Conservation (phyloP, 2,797 vertebrate genomes). For the Cryptoprocta ferox region DNA sequence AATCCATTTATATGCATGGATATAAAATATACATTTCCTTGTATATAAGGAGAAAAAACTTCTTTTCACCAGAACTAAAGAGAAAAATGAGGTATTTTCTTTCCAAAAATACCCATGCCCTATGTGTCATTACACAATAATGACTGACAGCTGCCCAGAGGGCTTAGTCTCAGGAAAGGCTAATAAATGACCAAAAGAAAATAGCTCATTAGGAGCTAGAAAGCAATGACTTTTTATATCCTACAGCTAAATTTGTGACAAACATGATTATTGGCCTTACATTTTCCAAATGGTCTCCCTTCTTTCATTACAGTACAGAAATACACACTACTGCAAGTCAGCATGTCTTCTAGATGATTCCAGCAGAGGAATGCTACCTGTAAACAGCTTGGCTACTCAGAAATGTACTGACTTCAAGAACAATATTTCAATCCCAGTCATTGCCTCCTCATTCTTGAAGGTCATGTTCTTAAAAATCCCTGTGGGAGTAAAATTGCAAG, state of each 20-base stretch:
- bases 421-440: background rate
- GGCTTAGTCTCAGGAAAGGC: constrained; percentile 54
- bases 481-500: constrained; percentile 13
- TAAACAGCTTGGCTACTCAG: background rate
- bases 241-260: constrained; percentile 68
- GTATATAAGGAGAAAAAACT: background rate
- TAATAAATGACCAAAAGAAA: constrained; percentile 67
- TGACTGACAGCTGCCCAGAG: constrained; percentile 70
- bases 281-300: constrained; percentile 44
- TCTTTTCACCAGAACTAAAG: constrained; percentile 46
- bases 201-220: constrained; percentile 68
- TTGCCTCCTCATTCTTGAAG: constrained; percentile 30
- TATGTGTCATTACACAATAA: constrained; percentile 25
- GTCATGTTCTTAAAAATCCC: constrained; percentile 41
- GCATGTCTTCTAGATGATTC: background rate
- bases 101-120: constrained; percentile 45
- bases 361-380: background rate
- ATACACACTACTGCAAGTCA: background rate
- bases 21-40: constrained; percentile 65
- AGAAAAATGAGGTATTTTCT: constrained; percentile 64
- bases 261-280: constrained; percentile 56
- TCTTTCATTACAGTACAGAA: constrained; percentile 23
- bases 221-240: constrained; percentile 66
- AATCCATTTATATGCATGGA: constrained; percentile 27
- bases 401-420: constrained; percentile 24